Conservation (phyloP, 2,888 invertebrate species). For the Marronus borbonicus region DNA sequence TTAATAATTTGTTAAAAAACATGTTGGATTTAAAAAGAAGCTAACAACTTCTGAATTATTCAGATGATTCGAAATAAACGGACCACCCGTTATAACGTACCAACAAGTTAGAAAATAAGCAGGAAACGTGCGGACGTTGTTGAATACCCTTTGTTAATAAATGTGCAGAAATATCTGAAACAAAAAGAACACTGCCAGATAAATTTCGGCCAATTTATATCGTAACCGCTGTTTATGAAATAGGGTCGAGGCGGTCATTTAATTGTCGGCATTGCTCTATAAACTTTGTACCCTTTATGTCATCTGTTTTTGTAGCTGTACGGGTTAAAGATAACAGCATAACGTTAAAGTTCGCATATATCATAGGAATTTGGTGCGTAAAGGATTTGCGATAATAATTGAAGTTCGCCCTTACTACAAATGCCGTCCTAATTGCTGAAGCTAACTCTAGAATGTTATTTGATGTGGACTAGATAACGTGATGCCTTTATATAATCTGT, state of each 20-base stretch:
- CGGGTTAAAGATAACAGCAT: conserved; percentile 39
- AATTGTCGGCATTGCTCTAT: conserved; percentile 57
- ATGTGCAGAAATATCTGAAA: conserved; percentile 17
- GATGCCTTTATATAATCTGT: too few relatives aligned
- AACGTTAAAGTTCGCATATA: conserved; percentile 32
- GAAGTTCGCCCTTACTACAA: neutral
- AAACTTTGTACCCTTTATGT: conserved; percentile 55
- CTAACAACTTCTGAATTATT: too few relatives aligned
- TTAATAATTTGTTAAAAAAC: too few relatives aligned
- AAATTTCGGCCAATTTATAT: conserved; percentile 59
- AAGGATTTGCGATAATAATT: conserved; percentile 19
- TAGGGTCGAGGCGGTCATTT: conserved; percentile 55
- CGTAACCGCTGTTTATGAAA: conserved; percentile 60
- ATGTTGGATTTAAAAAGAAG: too few relatives aligned
- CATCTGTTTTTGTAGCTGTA: conserved; percentile 51
- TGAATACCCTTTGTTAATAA: conserved; percentile 54
- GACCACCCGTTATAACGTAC: too few relatives aligned
- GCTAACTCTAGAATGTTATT: too few relatives aligned
- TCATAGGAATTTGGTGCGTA: conserved; percentile 33
- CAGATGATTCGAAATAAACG: too few relatives aligned
- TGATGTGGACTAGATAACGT: too few relatives aligned
- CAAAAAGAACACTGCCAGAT: conserved; percentile 48
- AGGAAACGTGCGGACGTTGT: conserved; percentile 50
- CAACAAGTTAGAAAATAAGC: conserved; percentile 2
- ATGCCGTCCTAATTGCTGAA: too few relatives aligned